Percentiles rank a stretch among this genome's conserved stretches.
Evolutionary conservation across 2,113 vertebrate genomes (phyloP).

Genomic region (Ibidorhyncha struthersii): DNA sequence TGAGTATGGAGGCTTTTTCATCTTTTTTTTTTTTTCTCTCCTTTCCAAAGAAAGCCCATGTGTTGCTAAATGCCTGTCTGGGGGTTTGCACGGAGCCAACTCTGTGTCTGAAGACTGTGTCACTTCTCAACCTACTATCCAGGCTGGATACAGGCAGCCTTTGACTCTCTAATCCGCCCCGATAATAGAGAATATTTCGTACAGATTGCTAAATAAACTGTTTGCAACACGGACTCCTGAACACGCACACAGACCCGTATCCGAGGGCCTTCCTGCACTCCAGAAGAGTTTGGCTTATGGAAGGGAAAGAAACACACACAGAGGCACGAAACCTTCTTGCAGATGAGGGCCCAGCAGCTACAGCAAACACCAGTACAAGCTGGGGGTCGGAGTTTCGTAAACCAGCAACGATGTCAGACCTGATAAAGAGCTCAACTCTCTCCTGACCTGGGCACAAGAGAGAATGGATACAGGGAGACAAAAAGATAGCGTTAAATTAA

Average conservation of each 20-base stretch:
- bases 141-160: not conserved
- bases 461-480: too few relatives aligned
- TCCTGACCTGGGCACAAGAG: not conserved
- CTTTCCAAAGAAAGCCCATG: not conserved
- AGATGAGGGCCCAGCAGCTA: not conserved
- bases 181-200: fast-evolving
- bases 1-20: fast-evolving
- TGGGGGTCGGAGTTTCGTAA: not conserved
- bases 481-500: not conserved
- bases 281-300: not conserved
- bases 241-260: fast-evolving
- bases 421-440: not conserved
- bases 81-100: fast-evolving
- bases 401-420: not conserved
- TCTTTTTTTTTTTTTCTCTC: not conserved
- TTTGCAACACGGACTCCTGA: too few relatives aligned
- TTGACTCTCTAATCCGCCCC: not conserved
- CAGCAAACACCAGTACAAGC: not conserved
- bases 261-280: too few relatives aligned
- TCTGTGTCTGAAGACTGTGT: not conserved
- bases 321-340: not conserved
- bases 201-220: not conserved
- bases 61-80: not conserved
- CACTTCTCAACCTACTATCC: not conserved
- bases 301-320: not conserved